phyloP scores from a whole-genome alignment of 2,888 invertebrate species.

The Thera britannica region DNA sequence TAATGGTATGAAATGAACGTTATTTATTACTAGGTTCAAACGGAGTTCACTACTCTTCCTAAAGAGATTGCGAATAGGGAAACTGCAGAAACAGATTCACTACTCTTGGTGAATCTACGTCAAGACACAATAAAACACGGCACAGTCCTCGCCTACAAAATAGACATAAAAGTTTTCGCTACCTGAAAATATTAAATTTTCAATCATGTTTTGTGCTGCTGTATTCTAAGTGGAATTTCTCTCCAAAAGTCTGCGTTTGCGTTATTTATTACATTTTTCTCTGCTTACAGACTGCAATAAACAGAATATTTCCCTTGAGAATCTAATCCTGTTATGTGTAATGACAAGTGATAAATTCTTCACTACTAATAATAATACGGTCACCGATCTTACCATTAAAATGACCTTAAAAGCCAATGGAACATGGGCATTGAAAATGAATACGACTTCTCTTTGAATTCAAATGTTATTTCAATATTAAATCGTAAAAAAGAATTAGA shows the following conservation, averaged over 20 bases:
- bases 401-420: conserved; percentile 41
- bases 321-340: conserved; percentile 40
- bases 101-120: background rate
- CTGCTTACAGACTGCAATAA: conserved; percentile 42
- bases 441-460: conserved; percentile 14
- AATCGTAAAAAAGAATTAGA: conserved; percentile 5
- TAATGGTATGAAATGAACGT: conserved; percentile 54
- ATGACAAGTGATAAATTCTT: conserved; percentile 43
- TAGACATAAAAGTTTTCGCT: background rate
- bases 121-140: conserved; percentile 1
- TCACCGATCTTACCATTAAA: conserved; percentile 50
- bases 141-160: conserved; percentile 7
- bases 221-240: conserved; percentile 23
- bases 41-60: conserved; percentile 34
- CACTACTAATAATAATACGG: conserved; percentile 49
- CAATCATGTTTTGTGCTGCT: conserved; percentile 13
- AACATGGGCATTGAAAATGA: conserved; percentile 49
- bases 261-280: conserved; percentile 42
- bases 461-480: conserved; percentile 26
- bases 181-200: conserved; percentile 22
- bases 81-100: conserved; percentile 21
- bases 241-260: conserved; percentile 29
- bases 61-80: conserved; percentile 35
- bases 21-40: conserved; percentile 52
- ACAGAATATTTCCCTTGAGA: conserved; percentile 42